phyloP scores from a whole-genome alignment of 2,797 vertebrate genomes.

The Gorsachius magnificus region DNA sequence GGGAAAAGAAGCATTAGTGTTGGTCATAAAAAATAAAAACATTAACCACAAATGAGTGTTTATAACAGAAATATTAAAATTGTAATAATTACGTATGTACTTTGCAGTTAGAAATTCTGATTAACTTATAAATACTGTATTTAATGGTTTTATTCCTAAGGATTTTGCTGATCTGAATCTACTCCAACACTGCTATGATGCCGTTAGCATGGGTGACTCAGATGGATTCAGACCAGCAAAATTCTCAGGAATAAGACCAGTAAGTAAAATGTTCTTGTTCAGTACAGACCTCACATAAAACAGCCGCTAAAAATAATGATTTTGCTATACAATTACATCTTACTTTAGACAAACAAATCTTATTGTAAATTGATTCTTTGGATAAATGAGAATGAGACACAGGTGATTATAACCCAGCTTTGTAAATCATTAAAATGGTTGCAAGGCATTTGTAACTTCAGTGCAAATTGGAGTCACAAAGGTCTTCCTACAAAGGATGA shows the following conservation, averaged over 20 bases:
- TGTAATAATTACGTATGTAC: not conserved
- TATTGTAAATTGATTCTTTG: not conserved
- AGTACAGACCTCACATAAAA: not conserved
- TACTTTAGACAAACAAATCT: not conserved
- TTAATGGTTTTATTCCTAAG: not conserved
- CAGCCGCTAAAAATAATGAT: not conserved
- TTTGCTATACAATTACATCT: not conserved
- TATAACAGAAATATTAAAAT: not conserved
- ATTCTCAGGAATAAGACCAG: not conserved
- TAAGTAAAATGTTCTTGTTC: not conserved
- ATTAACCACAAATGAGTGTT: not conserved
- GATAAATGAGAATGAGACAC: not conserved
- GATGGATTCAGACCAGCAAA: not conserved
- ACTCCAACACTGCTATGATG: not conserved
- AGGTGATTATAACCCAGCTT: not conserved
- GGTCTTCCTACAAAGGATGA: not conserved
- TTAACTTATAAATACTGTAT: not conserved
- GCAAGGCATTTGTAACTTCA: not conserved
- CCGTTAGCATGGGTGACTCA: not conserved
- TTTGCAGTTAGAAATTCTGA: not conserved
- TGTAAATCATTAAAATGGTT: not conserved
- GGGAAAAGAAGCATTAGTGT: not conserved
- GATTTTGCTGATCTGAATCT: not conserved
- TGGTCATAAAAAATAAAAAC: not conserved
- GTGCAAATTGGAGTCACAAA: not conserved